Base-by-base conservation (phyloP, 2,797 vertebrate genomes). In the Hippocampus kuda region DNA sequence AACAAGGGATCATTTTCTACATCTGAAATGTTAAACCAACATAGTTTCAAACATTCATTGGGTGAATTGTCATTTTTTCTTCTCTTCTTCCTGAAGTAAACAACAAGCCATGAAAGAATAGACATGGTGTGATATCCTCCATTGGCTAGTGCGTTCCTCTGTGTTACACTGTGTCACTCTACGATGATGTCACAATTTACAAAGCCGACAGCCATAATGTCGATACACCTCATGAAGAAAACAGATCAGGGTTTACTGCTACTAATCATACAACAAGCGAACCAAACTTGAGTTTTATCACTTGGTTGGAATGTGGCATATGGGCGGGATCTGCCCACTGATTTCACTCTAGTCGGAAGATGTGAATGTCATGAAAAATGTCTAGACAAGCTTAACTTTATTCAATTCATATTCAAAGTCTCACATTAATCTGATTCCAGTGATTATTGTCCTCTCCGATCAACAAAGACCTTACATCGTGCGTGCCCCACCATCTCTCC, bases 391-490 rank as follows among this genome's bases (percentile, higher is more conserved):
- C 51, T 53, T 42, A 38, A 51, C 75, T 73, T 82, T 76, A 83
- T 80, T 85, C 85, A 88, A 84, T 77, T 84, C 82, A 86, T 83
- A 85, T 81, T 78, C 73, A 77, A 77, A 77, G 70, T 75, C 79
- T 82, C 72, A 86, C 83, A 84, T 87, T 86, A 86, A 84, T 88
- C 77, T 80, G 84, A 86, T 87, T 80, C 66, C 71, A 56, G 74
- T 82, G 78, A 86, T 87, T 85, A 86, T 71, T 26, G 70, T 79
- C 70, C 69, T 66, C 73, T 68, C 59, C 3, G 57, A 75, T 75
- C 69, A 27, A 77, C 67, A 72, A 72, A 64, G 76, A 15, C 15
- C 13, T 60, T 18, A 48, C 42, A 48, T 7, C 2, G 26, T n/a
- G 62, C 22, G 6, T 9, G 44, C 44, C 0, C 26, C 77, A 66